phyloP scores from a whole-genome alignment of 2,797 vertebrate genomes.

The Sebastes vulpes region DNA sequence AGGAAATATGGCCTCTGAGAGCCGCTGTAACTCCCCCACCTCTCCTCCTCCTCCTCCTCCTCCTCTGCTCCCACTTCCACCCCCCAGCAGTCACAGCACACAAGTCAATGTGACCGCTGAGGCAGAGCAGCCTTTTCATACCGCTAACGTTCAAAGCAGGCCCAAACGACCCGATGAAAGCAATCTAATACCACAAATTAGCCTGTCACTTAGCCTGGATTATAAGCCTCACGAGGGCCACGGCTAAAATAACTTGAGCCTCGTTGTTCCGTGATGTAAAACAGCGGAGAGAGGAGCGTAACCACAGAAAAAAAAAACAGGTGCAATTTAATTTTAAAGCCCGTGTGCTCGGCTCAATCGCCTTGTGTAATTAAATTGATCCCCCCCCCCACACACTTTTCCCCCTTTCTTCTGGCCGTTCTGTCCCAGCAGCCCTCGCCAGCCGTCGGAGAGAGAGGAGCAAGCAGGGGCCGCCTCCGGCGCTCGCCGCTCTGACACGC shows the following conservation, averaged over 20 bases:
- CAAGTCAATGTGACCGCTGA: constrained; percentile 64
- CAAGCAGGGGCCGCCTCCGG: neutral
- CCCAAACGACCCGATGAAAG: constrained; percentile 72
- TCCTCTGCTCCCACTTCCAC: neutral
- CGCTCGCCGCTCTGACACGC: neutral
- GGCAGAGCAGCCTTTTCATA: constrained; percentile 62
- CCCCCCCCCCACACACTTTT: neutral
- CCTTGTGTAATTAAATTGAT: constrained; percentile 62
- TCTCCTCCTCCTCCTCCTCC: neutral
- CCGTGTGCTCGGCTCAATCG: constrained; percentile 35
- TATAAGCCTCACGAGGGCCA: constrained; percentile 65
- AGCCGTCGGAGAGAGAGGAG: neutral
- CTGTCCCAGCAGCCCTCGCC: constrained; percentile 13
- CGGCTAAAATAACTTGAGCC: constrained; percentile 71
- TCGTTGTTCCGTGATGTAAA: constrained; percentile 62
- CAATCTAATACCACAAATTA: constrained; percentile 83
- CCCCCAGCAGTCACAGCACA: constrained; percentile 24
- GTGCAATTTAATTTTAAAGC: constrained; percentile 58
- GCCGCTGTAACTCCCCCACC: neutral
- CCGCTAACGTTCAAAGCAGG: constrained; percentile 55
- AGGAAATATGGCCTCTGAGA: constrained; percentile 49
- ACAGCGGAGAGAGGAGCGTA: constrained; percentile 10
- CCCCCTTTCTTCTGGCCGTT: neutral
- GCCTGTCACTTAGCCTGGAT: constrained; percentile 82
- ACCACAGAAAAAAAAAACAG: constrained; percentile 7